Conservation (phyloP, 2,888 invertebrate genomes). For the Parapristionchus giblindavisi region DNA sequence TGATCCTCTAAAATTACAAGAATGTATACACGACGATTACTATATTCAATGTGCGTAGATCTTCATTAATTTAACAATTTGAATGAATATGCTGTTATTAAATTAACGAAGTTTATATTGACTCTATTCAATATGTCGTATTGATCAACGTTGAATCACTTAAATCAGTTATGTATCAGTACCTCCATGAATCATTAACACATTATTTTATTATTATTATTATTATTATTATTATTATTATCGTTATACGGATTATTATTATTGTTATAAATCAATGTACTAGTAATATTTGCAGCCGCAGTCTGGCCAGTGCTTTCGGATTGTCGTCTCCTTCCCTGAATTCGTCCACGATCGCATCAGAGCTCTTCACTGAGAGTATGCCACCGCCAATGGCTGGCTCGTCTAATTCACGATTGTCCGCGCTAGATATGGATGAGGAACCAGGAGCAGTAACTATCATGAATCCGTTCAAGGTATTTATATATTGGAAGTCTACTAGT, state of each 20-base stretch:
- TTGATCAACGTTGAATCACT: too few relatives aligned
- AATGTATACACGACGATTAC: too few relatives aligned
- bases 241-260: not conserved
- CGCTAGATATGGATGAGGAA: not conserved
- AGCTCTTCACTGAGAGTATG: constrained; percentile 33
- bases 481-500: not conserved
- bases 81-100: too few relatives aligned
- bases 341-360: constrained; percentile 15
- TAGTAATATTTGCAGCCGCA: constrained; percentile 2
- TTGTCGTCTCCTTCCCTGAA: not conserved
- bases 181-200: too few relatives aligned
- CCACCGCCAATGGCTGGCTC: constrained; percentile 20
- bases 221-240: not conserved
- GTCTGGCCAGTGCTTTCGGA: constrained; percentile 23
- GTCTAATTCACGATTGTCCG: not conserved
- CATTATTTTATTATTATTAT: too few relatives aligned
- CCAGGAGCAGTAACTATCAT: not conserved
- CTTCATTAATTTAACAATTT: too few relatives aligned
- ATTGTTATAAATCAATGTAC: not conserved
- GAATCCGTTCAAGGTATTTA: constrained; percentile 34
- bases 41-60: too few relatives aligned
- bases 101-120: too few relatives aligned
- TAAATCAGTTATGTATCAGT: too few relatives aligned
- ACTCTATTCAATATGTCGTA: too few relatives aligned
- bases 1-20: too few relatives aligned